These are phyloP conservation scores for Sminthurinus signatus DNA, from an alignment of 1,140 invertebrate species.

Conservation along the genomic window DNA sequence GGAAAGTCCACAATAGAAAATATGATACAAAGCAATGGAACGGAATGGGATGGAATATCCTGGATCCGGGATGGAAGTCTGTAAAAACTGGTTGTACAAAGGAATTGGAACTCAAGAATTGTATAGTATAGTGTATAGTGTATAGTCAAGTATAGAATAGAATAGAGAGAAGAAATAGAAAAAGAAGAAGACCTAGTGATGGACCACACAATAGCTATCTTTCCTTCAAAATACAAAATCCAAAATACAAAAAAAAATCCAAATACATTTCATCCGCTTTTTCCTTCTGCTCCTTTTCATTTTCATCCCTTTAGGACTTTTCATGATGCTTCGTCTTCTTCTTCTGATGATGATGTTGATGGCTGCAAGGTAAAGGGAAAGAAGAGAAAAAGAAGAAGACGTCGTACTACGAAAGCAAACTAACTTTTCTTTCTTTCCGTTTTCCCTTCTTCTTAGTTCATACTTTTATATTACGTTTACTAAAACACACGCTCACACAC, in stretches of 20 bases:
- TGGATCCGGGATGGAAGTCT: slow-evolving; percentile 7
- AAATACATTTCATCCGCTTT: slow-evolving; percentile 16
- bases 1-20: slow-evolving; percentile 3
- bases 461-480: too few relatives aligned
- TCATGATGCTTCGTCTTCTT: background rate
- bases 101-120: slow-evolving; percentile 12
- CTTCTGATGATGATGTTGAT: too few relatives aligned
- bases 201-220: slow-evolving; percentile 6
- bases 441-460: too few relatives aligned
- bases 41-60: slow-evolving; percentile 8
- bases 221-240: background rate
- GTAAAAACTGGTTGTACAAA: too few relatives aligned
- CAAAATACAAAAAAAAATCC: background rate
- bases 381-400: too few relatives aligned
- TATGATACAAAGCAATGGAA: slow-evolving; percentile 14
- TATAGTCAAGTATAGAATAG: too few relatives aligned
- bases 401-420: too few relatives aligned
- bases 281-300: background rate
- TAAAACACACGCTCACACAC: too few relatives aligned
- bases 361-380: background rate
- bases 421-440: too few relatives aligned
- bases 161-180: too few relatives aligned
- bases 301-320: slow-evolving; percentile 1
- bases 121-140: too few relatives aligned
- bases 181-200: too few relatives aligned